phyloP scores from a whole-genome alignment of 2,113 vertebrate genomes.

The Pelecanoides urinatrix region DNA sequence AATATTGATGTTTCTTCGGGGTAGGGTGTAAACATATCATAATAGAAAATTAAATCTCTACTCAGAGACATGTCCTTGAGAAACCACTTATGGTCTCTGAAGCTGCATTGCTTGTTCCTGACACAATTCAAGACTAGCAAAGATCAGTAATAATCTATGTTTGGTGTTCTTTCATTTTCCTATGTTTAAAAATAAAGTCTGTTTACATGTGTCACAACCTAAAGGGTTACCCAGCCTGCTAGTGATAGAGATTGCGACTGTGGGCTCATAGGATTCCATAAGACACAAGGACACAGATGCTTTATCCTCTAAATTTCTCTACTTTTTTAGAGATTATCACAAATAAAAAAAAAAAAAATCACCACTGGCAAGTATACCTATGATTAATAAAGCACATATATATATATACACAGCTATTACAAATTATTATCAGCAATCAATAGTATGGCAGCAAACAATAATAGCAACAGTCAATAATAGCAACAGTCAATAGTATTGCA shows the following conservation, averaged over 20 bases:
- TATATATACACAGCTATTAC: neutral
- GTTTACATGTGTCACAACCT: neutral
- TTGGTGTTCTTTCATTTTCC: neutral
- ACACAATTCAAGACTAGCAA: neutral
- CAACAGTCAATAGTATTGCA: neutral
- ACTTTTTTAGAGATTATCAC: neutral
- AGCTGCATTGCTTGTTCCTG: neutral
- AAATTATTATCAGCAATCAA: neutral
- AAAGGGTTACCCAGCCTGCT: neutral
- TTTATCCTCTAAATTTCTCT: neutral
- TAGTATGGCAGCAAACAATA: neutral
- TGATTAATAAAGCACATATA: neutral
- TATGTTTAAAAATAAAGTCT: neutral
- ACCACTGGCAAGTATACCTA: neutral
- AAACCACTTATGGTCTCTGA: neutral
- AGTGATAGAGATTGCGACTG: accelerated
- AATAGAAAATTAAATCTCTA: neutral
- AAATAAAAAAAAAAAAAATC: neutral
- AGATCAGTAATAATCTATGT: neutral
- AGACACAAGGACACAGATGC: neutral
- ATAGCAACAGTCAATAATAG: neutral
- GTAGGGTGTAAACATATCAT: neutral
- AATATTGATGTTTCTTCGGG: accelerated
- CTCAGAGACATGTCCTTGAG: neutral
- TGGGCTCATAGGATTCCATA: neutral